phyloP scores from a whole-genome alignment of 2,888 invertebrate species.

The Melikaiella ostensackeni region DNA sequence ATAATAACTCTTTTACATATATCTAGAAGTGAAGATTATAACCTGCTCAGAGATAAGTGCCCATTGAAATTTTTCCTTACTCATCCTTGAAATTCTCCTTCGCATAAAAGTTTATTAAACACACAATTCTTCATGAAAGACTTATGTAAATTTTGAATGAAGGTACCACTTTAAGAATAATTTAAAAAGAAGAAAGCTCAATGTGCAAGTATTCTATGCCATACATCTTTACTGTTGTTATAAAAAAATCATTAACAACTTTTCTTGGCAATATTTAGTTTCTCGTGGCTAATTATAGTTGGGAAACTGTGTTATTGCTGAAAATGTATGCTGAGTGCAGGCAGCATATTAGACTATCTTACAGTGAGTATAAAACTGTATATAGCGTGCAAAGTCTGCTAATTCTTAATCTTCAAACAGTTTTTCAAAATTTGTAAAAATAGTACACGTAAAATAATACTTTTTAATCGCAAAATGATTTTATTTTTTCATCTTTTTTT shows the following conservation, averaged over 20 bases:
- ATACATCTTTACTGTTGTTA: background rate
- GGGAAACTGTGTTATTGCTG: background rate
- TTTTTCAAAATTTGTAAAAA: too few species aligned
- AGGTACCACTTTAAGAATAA: background rate
- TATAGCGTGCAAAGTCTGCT: too few species aligned
- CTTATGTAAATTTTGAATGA: background rate
- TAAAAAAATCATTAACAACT: background rate
- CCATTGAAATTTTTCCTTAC: background rate
- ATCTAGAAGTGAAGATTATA: background rate
- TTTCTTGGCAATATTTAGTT: background rate
- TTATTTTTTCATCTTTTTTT: too few species aligned
- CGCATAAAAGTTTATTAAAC: background rate
- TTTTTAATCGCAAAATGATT: too few species aligned
- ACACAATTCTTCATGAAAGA: background rate
- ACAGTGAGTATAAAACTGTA: too few species aligned
- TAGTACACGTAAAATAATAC: too few species aligned
- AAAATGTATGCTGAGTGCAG: background rate
- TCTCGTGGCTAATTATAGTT: background rate
- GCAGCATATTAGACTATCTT: too few species aligned
- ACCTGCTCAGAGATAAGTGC: background rate
- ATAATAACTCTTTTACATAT: conserved; percentile 4
- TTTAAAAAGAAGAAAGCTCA: background rate
- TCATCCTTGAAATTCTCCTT: background rate
- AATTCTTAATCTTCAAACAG: too few species aligned
- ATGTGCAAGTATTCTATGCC: background rate